Conservation (phyloP, 2,888 invertebrate genomes). For the Cantharis flavilabris region DNA sequence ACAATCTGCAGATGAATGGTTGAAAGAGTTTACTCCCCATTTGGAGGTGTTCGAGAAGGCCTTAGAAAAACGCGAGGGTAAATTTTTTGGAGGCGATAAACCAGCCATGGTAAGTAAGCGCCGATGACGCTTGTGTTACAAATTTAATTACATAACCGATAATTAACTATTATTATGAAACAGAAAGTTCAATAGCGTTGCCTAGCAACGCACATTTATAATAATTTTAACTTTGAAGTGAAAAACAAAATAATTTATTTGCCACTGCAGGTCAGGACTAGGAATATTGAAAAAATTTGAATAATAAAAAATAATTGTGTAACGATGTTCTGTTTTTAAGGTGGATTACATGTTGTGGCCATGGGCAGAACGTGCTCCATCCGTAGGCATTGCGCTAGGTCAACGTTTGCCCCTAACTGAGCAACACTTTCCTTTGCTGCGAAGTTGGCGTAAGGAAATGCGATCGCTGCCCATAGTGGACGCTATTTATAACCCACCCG, state of each 20-base stretch:
- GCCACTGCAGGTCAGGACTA: too few relatives aligned
- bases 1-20: conserved; percentile 45
- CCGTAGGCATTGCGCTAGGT: conserved; percentile 39
- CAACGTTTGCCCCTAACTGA: conserved; percentile 42
- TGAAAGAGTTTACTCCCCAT: conserved; percentile 40
- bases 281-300: too few relatives aligned
- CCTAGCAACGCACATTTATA: not conserved
- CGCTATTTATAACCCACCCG: conserved; percentile 43
- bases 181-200: not conserved
- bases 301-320: too few relatives aligned
- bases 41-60: conserved; percentile 48
- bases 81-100: conserved; percentile 47
- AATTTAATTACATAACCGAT: too few relatives aligned
- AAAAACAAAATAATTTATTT: too few relatives aligned
- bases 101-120: conserved; percentile 49
- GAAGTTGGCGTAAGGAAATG: conserved; percentile 47
- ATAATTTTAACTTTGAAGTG: too few relatives aligned
- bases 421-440: conserved; percentile 39
- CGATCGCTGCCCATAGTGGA: conserved; percentile 38
- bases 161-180: too few relatives aligned
- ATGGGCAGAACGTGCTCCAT: conserved; percentile 44
- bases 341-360: conserved; percentile 51
- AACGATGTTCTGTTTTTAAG: not conserved
- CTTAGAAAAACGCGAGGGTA: conserved; percentile 40
- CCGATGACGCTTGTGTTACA: not conserved